Evolutionary conservation across 2,113 vertebrate species (phyloP).

Genomic region (Prionailurus viverrinus): DNA sequence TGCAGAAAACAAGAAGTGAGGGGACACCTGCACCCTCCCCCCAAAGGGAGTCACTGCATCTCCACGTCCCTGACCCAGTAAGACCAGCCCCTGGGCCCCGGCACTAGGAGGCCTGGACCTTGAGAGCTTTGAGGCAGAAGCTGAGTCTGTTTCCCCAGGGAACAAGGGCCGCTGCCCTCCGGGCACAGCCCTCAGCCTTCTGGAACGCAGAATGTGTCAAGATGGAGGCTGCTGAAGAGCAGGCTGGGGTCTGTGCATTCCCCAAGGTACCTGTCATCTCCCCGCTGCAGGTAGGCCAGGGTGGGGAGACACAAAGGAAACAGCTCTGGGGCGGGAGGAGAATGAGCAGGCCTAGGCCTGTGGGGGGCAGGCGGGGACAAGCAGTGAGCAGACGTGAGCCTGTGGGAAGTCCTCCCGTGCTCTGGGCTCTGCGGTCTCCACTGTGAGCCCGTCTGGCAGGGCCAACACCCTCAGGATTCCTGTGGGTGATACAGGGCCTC

Average conservation of each 20-base stretch:
- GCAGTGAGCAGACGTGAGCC: background rate
- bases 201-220: background rate
- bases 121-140: background rate
- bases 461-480: too few relatives aligned
- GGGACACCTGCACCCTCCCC: background rate
- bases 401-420: background rate
- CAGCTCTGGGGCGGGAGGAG: background rate
- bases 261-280: background rate
- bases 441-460: background rate
- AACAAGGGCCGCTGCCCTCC: background rate
- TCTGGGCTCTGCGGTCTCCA: background rate
- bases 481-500: background rate
- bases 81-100: background rate
- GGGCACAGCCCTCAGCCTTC: background rate
- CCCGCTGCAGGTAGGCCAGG: background rate
- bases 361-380: accelerated
- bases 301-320: background rate
- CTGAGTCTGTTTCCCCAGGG: background rate
- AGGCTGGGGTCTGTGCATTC: background rate
- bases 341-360: background rate
- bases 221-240: background rate
- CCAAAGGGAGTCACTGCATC: background rate
- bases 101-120: background rate
- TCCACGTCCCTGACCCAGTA: background rate
- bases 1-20: background rate